Percentiles rank a stretch among this genome's conserved stretches.
These are phyloP conservation scores for Sanderia malayensis DNA, from an alignment of 30 jellyfish, hydroid and myxozoan genomes.

Conservation along the genomic window DNA sequence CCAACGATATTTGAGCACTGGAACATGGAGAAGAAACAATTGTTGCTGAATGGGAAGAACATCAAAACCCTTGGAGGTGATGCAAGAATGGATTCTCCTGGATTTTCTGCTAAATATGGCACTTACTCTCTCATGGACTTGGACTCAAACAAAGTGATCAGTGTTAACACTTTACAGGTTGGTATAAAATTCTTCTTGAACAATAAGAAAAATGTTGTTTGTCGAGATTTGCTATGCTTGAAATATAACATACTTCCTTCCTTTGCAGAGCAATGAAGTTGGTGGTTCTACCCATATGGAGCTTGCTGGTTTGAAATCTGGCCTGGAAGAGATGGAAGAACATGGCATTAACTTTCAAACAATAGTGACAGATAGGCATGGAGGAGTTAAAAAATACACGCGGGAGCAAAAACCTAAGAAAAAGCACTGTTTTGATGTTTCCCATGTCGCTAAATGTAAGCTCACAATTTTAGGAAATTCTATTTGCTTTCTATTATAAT, in stretches of 20 bases:
- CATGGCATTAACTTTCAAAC: conserved; percentile 8
- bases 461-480: neutral
- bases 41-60: conserved; percentile 3
- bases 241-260: neutral
- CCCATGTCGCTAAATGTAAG: conserved; percentile 46
- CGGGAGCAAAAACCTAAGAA: neutral
- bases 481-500: no score
- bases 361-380: conserved; percentile 37
- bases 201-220: neutral
- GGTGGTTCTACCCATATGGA: conserved; percentile 40
- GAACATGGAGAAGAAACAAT: neutral
- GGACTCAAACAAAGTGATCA: conserved; percentile 12
- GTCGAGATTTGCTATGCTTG: neutral
- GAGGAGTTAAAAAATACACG: conserved; percentile 26
- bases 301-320: conserved; percentile 28
- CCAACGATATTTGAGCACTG: conserved; percentile 25
- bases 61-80: conserved; percentile 38
- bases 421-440: conserved; percentile 40
- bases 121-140: conserved; percentile 27
- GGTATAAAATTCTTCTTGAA: neutral
- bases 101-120: conserved; percentile 47
- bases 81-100: conserved; percentile 36
- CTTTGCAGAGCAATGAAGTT: conserved; percentile 43
- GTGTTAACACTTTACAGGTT: conserved; percentile 16
- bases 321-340: neutral